Percentiles rank a stretch among this genome's conserved stretches.
Conservation (phyloP, 2,888 invertebrate genomes). For the Trachelus troglodyta region DNA sequence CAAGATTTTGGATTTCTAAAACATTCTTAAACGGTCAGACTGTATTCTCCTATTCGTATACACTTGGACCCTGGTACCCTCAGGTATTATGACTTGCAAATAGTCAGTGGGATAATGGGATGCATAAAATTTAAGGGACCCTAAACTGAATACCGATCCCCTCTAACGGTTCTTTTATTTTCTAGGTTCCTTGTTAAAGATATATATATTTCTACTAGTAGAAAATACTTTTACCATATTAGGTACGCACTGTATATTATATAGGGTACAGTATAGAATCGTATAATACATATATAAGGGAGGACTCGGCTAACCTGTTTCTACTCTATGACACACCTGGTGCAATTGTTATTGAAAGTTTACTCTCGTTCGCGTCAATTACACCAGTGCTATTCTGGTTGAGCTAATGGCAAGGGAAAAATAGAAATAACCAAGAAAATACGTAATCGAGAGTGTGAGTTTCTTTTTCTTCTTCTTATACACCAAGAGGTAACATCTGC, state of each 20-base stretch:
- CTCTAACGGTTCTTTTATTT: slow-evolving; percentile 1
- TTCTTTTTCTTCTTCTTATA: not conserved
- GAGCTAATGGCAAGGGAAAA: not conserved
- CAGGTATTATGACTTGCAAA: slow-evolving; percentile 4
- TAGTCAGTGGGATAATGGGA: not conserved
- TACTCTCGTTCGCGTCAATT: not conserved
- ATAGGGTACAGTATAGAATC: not conserved
- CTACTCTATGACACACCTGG: not conserved
- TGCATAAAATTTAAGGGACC: slow-evolving; percentile 1
- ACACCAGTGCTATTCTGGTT: not conserved
- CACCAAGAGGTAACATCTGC: not conserved
- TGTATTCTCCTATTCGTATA: not conserved
- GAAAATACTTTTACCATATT: not conserved
- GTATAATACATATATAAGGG: not conserved
- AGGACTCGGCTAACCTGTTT: not conserved
- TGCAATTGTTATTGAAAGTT: not conserved
- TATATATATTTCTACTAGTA: not conserved
- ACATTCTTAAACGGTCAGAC: not conserved
- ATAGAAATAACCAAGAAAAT: not conserved
- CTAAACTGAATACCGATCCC: not conserved
- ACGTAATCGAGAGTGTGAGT: not conserved
- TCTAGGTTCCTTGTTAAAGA: not conserved
- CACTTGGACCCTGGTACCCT: not conserved
- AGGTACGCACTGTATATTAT: not conserved
- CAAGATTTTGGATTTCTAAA: not conserved